Percentiles rank a stretch among this genome's conserved stretches.
Evolutionary conservation across 2,888 invertebrate species (phyloP).

Genomic region (Tetragnatha montana): DNA sequence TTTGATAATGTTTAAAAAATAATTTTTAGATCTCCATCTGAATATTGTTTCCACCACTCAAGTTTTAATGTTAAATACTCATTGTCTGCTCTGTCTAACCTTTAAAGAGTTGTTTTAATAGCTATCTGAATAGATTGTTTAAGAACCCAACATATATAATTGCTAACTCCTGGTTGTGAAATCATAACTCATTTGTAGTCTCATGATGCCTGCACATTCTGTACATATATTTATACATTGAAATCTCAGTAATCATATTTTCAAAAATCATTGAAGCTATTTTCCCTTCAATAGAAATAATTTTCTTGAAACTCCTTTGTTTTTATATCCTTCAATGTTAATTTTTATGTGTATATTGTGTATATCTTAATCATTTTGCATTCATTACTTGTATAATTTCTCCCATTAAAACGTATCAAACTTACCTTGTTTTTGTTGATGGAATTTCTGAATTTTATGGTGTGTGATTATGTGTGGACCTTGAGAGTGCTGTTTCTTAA

Average conservation of each 20-base stretch:
- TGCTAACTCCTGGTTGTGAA: conserved; percentile 22
- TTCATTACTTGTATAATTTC: conserved; percentile 22
- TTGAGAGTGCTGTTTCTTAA: no score
- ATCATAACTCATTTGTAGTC: conserved; percentile 15
- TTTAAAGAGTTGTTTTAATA: neutral
- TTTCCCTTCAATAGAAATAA: conserved; percentile 4
- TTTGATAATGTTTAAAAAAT: neutral
- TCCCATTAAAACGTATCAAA: conserved; percentile 11
- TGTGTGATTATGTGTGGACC: no score
- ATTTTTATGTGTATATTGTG: conserved; percentile 10
- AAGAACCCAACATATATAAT: neutral
- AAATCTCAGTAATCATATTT: conserved; percentile 16
- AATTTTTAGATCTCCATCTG: neutral
- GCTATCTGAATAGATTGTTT: neutral
- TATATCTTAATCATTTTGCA: conserved; percentile 10
- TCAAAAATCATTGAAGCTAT: neutral
- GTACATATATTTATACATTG: conserved; percentile 15
- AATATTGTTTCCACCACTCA: neutral
- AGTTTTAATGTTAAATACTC: neutral
- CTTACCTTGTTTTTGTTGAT: neutral
- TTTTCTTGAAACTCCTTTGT: neutral
- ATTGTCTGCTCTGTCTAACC: neutral
- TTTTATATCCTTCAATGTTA: neutral
- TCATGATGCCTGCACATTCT: conserved; percentile 11
- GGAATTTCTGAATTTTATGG: neutral